Evolutionary conservation across 2,797 vertebrate genomes (phyloP).

Genomic region (Liasis olivaceus): DNA sequence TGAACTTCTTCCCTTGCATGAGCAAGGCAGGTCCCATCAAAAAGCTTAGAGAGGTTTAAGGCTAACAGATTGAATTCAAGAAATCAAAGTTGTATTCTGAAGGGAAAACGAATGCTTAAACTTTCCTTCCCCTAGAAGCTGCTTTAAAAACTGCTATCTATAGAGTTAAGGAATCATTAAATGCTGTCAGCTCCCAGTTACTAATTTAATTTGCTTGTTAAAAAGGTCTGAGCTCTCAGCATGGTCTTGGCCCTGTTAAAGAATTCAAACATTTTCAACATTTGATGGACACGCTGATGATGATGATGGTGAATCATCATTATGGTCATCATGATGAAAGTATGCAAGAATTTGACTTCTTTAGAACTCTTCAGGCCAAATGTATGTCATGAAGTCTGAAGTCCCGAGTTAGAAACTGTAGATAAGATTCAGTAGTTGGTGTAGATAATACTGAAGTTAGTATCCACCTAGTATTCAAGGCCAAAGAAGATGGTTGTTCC

Average conservation of each 20-base stretch:
- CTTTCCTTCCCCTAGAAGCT: not conserved
- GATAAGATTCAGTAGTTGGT: not conserved
- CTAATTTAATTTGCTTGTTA: no score
- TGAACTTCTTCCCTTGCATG: no score
- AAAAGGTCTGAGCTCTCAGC: not conserved
- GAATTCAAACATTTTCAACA: not conserved
- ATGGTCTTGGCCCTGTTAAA: not conserved
- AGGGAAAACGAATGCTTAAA: no score
- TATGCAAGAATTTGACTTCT: not conserved
- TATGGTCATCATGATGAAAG: not conserved
- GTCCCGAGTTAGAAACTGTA: not conserved
- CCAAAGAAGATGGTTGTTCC: not conserved
- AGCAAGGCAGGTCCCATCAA: not conserved
- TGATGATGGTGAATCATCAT: not conserved
- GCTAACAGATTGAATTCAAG: not conserved
- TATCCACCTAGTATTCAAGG: not conserved
- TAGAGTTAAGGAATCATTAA: not conserved
- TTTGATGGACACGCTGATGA: not conserved
- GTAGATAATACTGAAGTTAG: not conserved
- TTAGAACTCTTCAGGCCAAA: not conserved
- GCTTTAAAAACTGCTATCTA: not conserved
- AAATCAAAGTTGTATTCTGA: not conserved
- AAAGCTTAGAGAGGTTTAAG: not conserved
- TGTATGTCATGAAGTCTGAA: not conserved
- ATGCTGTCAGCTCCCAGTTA: not conserved